phyloP scores from a whole-genome alignment of 2,888 invertebrate species.

The Sinotaia quadrata region DNA sequence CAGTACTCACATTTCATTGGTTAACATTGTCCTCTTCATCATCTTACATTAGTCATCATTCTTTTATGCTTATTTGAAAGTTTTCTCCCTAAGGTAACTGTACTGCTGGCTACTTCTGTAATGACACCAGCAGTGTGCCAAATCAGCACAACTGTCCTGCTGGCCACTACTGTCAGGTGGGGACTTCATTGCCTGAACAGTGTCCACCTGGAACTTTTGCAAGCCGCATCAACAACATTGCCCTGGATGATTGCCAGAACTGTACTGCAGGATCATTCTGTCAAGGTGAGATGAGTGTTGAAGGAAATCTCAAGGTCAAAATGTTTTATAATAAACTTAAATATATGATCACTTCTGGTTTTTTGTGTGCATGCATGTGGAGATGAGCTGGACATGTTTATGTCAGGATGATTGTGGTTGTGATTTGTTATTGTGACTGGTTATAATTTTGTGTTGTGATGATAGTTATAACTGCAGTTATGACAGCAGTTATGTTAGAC shows the following conservation, averaged over 20 bases:
- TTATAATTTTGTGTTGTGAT: no score
- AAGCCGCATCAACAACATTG: slow-evolving; percentile 47
- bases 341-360: no score
- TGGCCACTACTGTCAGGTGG: slow-evolving; percentile 65
- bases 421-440: neutral
- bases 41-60: no score
- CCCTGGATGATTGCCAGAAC: slow-evolving; percentile 51
- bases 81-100: slow-evolving; percentile 57
- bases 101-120: slow-evolving; percentile 67
- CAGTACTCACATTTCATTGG: no score
- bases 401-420: neutral
- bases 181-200: slow-evolving; percentile 54
- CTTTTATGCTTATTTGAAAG: no score
- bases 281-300: slow-evolving; percentile 66
- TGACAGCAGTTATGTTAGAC: neutral
- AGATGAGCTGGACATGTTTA: neutral
- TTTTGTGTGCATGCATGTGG: no score
- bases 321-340: no score
- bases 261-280: slow-evolving; percentile 64
- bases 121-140: slow-evolving; percentile 59
- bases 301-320: no score
- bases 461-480: neutral
- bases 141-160: slow-evolving; percentile 63
- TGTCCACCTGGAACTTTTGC: slow-evolving; percentile 69
- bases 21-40: no score